Conservation (phyloP, 2,113 vertebrate genomes). For the Oncorhynchus clarkii region DNA sequence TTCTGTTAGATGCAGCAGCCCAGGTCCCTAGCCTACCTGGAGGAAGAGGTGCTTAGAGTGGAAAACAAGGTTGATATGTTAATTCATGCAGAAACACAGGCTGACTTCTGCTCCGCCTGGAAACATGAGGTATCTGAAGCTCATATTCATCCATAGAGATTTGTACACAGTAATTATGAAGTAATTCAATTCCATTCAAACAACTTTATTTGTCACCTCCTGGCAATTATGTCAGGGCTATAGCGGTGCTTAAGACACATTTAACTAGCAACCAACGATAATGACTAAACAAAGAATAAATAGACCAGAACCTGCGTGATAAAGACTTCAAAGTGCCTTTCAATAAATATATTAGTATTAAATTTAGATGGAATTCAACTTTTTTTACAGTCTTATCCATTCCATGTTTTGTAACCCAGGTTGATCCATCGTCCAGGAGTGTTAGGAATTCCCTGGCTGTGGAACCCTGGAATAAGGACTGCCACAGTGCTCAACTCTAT, state of each 20-base stretch:
- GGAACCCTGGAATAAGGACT: slow-evolving; percentile 83
- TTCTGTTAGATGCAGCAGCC: slow-evolving; percentile 61
- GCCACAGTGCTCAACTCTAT: slow-evolving; percentile 70
- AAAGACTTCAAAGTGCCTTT: too few relatives aligned
- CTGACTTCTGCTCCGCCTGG: slow-evolving; percentile 69
- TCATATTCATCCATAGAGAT: too few relatives aligned
- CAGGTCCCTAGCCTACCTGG: slow-evolving; percentile 83
- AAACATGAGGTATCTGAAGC: slow-evolving; percentile 76
- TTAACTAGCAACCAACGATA: too few relatives aligned
- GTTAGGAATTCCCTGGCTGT: slow-evolving; percentile 84
- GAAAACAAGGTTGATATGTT: slow-evolving; percentile 86
- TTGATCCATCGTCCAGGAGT: slow-evolving; percentile 76
- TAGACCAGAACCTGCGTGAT: too few relatives aligned
- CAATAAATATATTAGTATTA: too few relatives aligned
- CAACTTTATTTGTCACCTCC: too few relatives aligned
- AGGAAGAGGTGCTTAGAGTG: slow-evolving; percentile 87
- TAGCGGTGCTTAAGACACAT: too few relatives aligned
- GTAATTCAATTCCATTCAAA: not conserved
- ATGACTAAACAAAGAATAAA: too few relatives aligned
- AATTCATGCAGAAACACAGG: slow-evolving; percentile 77
- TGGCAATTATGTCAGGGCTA: too few relatives aligned
- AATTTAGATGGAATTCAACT: not conserved
- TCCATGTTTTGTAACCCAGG: slow-evolving; percentile 61
- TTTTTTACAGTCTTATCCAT: not conserved
- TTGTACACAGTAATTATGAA: not conserved